A percentile compares a stretch with the other conserved stretches of the same genome.
These are phyloP conservation scores for Esox lucius DNA, from an alignment of 2,797 vertebrate genomes.

Conservation along the genomic window DNA sequence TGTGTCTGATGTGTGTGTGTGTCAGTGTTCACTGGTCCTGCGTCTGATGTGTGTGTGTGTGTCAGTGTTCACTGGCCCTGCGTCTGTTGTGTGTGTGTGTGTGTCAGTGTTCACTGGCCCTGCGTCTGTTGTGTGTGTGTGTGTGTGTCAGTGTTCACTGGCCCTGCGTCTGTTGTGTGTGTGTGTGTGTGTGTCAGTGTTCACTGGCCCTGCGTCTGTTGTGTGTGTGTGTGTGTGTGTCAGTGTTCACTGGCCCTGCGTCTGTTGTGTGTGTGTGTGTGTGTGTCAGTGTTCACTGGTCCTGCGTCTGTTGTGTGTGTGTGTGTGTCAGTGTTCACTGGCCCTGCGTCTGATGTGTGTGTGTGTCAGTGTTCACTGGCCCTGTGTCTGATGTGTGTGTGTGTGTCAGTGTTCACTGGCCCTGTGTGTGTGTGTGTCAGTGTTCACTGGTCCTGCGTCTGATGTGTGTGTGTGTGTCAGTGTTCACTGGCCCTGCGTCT, in stretches of 20 bases:
- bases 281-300: not conserved
- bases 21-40: conserved; percentile 68
- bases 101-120: not conserved
- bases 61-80: not conserved
- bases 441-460: conserved; percentile 3
- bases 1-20: conserved; percentile 10
- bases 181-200: conserved; percentile 7
- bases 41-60: conserved; percentile 74
- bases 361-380: conserved; percentile 37
- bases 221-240: conserved; percentile 5
- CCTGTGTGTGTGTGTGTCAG: not conserved
- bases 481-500: too few species aligned
- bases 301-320: conserved; percentile 2
- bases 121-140: conserved; percentile 29
- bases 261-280: conserved; percentile 9
- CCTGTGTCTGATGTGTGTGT: not conserved
- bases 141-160: not conserved
- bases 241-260: not conserved
- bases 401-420: too few species aligned
- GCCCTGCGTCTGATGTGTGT: conserved; percentile 28
- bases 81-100: too few species aligned
- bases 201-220: too few species aligned
- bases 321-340: not conserved
- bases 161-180: too few species aligned
- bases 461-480: too few species aligned